These are phyloP conservation scores for Apamea epomidion DNA, from an alignment of 2,888 invertebrate genomes.

Conservation along the genomic window DNA sequence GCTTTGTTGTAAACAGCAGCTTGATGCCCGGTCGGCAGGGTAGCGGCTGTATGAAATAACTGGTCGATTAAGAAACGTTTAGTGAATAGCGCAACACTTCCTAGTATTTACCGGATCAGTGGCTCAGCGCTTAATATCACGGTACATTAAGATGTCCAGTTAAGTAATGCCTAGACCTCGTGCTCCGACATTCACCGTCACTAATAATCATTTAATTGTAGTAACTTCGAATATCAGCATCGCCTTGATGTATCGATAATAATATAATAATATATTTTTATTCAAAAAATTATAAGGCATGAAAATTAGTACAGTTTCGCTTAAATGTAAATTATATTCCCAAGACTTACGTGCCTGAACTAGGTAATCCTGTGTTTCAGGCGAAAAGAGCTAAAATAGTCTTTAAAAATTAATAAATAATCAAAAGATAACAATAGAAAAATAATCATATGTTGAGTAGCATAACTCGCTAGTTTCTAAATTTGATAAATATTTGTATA, in stretches of 20 bases:
- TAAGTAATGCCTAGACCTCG: conserved; percentile 3
- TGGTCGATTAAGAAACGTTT: background rate
- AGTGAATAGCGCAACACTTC: conserved; percentile 20
- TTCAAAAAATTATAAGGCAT: no score
- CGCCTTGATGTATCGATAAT: background rate
- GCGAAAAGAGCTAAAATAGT: no score
- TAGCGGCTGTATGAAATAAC: conserved; percentile 2
- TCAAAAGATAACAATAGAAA: no score
- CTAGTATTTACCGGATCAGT: conserved; percentile 34
- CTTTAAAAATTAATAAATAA: no score
- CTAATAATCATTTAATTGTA: background rate
- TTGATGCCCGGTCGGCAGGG: background rate
- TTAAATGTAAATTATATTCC: no score
- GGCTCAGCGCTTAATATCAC: conserved; percentile 40
- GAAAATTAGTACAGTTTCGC: no score
- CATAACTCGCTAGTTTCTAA: no score
- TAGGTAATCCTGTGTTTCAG: no score
- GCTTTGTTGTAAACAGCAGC: background rate
- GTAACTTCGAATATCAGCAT: background rate
- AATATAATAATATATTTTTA: no score
- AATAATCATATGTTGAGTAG: no score
- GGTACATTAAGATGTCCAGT: conserved; percentile 33
- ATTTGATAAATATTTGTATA: no score
- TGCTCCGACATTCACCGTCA: conserved; percentile 3
- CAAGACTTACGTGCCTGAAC: no score